Conservation (phyloP, 2,797 vertebrate species). For the Gadopsis bispinosus region DNA sequence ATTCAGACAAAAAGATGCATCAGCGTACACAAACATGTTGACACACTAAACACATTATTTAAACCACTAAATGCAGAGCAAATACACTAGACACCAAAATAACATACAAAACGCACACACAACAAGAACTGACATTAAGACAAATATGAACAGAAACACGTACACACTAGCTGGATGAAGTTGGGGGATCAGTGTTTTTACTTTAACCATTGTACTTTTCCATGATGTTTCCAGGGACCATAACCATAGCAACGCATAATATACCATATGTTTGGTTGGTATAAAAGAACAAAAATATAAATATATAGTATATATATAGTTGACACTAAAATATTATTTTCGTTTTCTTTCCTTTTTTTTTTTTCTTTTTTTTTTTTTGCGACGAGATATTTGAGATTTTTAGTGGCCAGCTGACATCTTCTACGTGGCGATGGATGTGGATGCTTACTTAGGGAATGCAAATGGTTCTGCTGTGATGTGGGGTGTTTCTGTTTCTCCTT, state of each 20-base stretch:
- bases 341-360: constrained; percentile 12
- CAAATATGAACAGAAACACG: constrained; percentile 14
- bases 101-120: neutral
- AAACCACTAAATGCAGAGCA: constrained; percentile 17
- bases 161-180: constrained; percentile 69
- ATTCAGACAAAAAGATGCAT: constrained; percentile 8
- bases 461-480: constrained; percentile 70
- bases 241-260: constrained; percentile 66
- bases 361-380: constrained; percentile 11
- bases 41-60: constrained; percentile 34
- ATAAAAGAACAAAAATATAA: constrained; percentile 80
- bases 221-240: constrained; percentile 76
- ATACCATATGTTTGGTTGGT: constrained; percentile 70
- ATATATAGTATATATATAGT: constrained; percentile 85
- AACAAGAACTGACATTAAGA: constrained; percentile 14
- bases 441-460: constrained; percentile 73
- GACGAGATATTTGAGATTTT: constrained; percentile 63
- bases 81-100: constrained; percentile 31
- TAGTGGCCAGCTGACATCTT: constrained; percentile 58
- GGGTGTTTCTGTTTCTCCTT: constrained; percentile 28
- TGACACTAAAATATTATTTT: constrained; percentile 76
- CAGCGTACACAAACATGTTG: neutral
- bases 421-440: constrained; percentile 70
- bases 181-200: constrained; percentile 76
- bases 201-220: constrained; percentile 75